Conservation (phyloP, 2,888 invertebrate species). For the Machimus atricapillus region DNA sequence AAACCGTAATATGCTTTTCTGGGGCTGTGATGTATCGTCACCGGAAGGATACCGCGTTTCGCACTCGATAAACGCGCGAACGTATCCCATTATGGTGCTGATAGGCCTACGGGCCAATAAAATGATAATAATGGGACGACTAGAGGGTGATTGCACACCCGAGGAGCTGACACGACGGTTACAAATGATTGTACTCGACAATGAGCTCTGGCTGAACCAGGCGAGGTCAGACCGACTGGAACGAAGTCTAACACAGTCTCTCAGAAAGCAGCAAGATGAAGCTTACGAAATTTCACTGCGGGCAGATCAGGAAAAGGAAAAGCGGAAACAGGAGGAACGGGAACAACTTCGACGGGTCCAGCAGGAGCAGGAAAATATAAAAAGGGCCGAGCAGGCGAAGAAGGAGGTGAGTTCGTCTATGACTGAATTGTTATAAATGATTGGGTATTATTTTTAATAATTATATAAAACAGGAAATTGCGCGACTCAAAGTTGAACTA, state of each 20-base stretch:
- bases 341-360: constrained; percentile 65
- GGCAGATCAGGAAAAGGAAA: constrained; percentile 95
- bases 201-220: constrained; percentile 85
- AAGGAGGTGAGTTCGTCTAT: constrained; percentile 56
- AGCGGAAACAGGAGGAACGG: constrained; percentile 69
- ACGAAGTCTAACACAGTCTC: constrained; percentile 82
- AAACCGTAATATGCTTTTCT: constrained; percentile 85
- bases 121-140: constrained; percentile 91
- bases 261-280: constrained; percentile 91
- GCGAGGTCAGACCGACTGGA: constrained; percentile 87
- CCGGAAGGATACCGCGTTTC: constrained; percentile 93
- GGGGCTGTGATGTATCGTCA: constrained; percentile 89
- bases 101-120: constrained; percentile 88
- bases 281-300: constrained; percentile 90
- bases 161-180: constrained; percentile 76
- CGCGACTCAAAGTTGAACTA: constrained; percentile 71
- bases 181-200: constrained; percentile 79
- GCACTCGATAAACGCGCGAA: constrained; percentile 82
- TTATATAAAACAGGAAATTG: constrained; percentile 64
- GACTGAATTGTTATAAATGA: too few relatives aligned
- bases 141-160: constrained; percentile 84
- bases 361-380: constrained; percentile 63
- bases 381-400: constrained; percentile 65
- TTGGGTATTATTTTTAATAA: background rate
- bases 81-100: constrained; percentile 87